Evolutionary conservation across 2,888 invertebrate genomes (phyloP).

Genomic region (Xylota segnis): DNA sequence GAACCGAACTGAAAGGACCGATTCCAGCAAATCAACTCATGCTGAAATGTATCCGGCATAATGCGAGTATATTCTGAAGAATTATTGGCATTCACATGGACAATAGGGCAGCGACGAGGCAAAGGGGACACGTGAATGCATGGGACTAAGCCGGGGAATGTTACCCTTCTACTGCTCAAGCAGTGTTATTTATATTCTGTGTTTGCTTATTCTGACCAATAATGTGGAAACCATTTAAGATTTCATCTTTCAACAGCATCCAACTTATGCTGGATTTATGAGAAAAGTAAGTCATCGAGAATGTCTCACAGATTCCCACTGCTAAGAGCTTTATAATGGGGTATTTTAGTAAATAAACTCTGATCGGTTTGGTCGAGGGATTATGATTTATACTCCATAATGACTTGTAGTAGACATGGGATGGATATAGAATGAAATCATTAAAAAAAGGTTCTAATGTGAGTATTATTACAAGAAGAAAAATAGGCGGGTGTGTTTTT

Average conservation of each 20-base stretch:
- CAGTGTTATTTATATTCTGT: slow-evolving; percentile 50
- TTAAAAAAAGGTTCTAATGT: slow-evolving; percentile 28
- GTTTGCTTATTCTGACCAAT: slow-evolving; percentile 58
- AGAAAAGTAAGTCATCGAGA: slow-evolving; percentile 49
- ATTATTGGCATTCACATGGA: slow-evolving; percentile 44
- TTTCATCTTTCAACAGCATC: slow-evolving; percentile 60
- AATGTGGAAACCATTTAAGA: slow-evolving; percentile 59
- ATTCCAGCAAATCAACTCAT: slow-evolving; percentile 23
- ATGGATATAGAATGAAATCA: slow-evolving; percentile 41
- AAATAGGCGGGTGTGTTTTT: background rate
- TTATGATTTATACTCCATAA: slow-evolving; percentile 57
- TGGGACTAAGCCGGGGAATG: slow-evolving; percentile 14
- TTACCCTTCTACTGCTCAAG: slow-evolving; percentile 15
- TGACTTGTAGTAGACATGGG: slow-evolving; percentile 24
- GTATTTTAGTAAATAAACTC: slow-evolving; percentile 46
- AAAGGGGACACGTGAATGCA: slow-evolving; percentile 18
- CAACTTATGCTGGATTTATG: slow-evolving; percentile 54
- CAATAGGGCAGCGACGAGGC: slow-evolving; percentile 11
- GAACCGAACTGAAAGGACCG: slow-evolving; percentile 2
- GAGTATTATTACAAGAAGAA: background rate
- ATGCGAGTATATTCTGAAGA: slow-evolving; percentile 28
- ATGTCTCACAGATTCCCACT: slow-evolving; percentile 37
- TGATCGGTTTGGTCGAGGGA: slow-evolving; percentile 36
- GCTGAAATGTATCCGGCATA: slow-evolving; percentile 35
- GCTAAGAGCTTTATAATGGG: slow-evolving; percentile 34